Evolutionary conservation across 2,113 vertebrate genomes (phyloP), one percentile per base, ranked within the genome.

Genomic region (Vidua macroura): DNA sequence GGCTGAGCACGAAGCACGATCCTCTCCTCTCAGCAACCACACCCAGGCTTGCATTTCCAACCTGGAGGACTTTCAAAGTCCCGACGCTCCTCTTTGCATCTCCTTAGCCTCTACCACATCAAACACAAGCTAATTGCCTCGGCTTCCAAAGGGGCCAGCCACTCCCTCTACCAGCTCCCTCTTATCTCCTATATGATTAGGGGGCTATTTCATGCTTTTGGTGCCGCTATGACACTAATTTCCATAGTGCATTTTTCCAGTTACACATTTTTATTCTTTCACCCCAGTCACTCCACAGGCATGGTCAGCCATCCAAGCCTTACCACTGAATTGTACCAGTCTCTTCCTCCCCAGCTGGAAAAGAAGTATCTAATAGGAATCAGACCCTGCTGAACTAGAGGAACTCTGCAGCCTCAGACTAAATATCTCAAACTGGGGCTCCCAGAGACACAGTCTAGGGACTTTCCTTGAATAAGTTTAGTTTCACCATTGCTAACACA

Each of bases 101-200:
- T 79, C 83, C 78, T 84, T 73, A 92, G 86, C 81, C 49, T 46
- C 56, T 10, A 21, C 56, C 81, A 82, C 91, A 92, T 97, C 89
- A 93, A 93, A 91, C 58, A 25, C 49, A 76, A 60, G 53, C 53
- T 95, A 92, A 96, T 78, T 95, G 80, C 86, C 73, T 72, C 10
- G 9, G 64, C 81, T 94, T 91, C 89, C 56, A 33, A 79, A 91
- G 81, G 6, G 53, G 52, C 33, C 0, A 0, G 81, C 69, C 80
- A n/a, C 73, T 72, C 74, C 83, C 63, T 55, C 75, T 58, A 25
- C 15, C 88, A 78, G 44, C 44, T 93, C 62, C 51, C 48, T 70
- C 94, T 91, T 76, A 84, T 53, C 80, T 95, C 72, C 48, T 14
- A 2, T 11, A 31, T 1, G 15, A 87, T 60, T 46, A 77, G 11